Conservation (phyloP, 2,113 vertebrate species). For the Anas platyrhynchos region DNA sequence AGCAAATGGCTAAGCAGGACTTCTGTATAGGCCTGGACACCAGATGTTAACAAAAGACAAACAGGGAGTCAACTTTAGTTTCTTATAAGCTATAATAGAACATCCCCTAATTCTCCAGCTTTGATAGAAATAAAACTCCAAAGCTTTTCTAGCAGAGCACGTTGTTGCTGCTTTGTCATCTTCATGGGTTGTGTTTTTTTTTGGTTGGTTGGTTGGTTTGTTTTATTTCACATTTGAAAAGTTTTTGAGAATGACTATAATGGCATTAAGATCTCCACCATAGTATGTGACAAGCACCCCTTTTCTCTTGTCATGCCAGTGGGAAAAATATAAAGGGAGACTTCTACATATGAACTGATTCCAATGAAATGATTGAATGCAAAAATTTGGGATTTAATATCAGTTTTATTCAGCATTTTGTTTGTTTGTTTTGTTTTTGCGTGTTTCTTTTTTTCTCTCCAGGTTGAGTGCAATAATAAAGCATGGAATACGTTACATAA, state of each 20-base stretch:
- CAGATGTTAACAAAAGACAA: neutral
- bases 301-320: neutral
- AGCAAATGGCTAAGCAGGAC: neutral
- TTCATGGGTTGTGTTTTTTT: neutral
- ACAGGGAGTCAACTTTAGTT: rapidly evolving
- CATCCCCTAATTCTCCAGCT: neutral
- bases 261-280: neutral
- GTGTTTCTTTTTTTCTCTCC: neutral
- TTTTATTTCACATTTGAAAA: neutral
- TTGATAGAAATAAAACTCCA: neutral
- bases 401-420: neutral
- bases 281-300: neutral
- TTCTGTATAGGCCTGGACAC: rapidly evolving
- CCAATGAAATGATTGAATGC: neutral
- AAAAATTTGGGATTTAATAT: neutral
- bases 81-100: neutral
- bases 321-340: neutral
- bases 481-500: neutral
- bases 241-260: neutral
- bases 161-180: neutral
- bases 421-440: neutral
- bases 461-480: neutral
- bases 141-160: neutral
- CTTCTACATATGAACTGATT: neutral
- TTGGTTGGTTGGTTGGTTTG: neutral